Evolutionary conservation across 2,113 vertebrate species (phyloP).

Genomic region (Heliornis fulica): DNA sequence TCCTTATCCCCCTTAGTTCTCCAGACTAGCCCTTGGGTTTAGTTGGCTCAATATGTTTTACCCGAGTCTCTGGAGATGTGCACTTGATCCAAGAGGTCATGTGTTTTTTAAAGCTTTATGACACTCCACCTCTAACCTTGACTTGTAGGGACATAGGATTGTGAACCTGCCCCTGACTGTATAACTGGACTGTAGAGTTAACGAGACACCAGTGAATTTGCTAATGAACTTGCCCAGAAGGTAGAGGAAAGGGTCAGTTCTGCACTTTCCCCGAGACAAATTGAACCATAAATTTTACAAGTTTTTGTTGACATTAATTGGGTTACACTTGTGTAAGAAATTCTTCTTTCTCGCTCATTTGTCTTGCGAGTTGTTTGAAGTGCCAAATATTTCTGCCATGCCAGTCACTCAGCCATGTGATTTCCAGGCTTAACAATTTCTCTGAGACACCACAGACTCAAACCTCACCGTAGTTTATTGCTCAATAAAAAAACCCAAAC

Average conservation of each 20-base stretch:
- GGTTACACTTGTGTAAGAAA: constrained; percentile 49
- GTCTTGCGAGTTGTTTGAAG: constrained; percentile 24
- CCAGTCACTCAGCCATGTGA: constrained; percentile 62
- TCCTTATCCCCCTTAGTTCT: not conserved
- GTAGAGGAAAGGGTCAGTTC: constrained; percentile 53
- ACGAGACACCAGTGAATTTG: constrained; percentile 36
- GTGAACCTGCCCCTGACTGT: not conserved
- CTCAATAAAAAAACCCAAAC: constrained; percentile 59
- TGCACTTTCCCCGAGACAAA: constrained; percentile 7
- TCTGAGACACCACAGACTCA: constrained; percentile 48
- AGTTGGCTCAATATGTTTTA: not conserved
- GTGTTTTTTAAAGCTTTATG: constrained; percentile 15
- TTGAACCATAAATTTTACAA: constrained; percentile 62
- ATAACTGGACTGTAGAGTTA: not conserved
- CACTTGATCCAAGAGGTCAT: not conserved
- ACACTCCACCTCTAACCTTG: not conserved
- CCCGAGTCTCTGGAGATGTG: not conserved
- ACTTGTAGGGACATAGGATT: not conserved
- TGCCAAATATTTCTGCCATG: constrained; percentile 45
- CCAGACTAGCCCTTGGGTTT: not conserved
- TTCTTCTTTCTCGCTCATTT: constrained; percentile 54
- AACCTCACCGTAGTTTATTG: constrained; percentile 64
- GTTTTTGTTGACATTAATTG: constrained; percentile 65
- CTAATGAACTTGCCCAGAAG: constrained; percentile 61
- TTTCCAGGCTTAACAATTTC: constrained; percentile 64